These are phyloP conservation scores for Sebastes alutus DNA, from an alignment of 2,797 vertebrate genomes.

Conservation along the genomic window DNA sequence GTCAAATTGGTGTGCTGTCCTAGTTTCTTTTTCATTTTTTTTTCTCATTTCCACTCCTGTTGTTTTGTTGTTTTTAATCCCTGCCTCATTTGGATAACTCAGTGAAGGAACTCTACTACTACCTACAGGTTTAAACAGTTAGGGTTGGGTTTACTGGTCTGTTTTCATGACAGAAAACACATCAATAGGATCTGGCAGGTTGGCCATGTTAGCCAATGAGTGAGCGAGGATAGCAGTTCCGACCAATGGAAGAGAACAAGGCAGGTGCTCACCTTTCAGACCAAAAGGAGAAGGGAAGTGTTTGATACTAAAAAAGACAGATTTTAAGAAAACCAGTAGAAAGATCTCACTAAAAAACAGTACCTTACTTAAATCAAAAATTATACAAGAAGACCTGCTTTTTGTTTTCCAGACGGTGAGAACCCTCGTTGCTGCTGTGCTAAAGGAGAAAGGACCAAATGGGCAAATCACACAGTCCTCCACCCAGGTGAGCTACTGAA, in stretches of 20 bases:
- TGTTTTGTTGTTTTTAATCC: background rate
- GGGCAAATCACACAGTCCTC: constrained; percentile 84
- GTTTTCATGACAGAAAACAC: background rate
- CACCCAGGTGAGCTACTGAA: constrained; percentile 79
- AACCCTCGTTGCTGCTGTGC: constrained; percentile 87
- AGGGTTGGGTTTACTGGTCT: no score
- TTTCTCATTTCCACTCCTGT: background rate
- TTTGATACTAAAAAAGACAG: background rate
- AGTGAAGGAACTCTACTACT: rapidly evolving
- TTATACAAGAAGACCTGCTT: background rate
- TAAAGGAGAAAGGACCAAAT: constrained; percentile 88
- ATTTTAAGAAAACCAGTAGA: background rate
- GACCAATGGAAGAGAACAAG: background rate
- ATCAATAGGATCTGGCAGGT: background rate
- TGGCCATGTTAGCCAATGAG: background rate
- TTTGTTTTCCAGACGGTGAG: constrained; percentile 83
- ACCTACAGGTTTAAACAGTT: no score
- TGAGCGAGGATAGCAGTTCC: background rate
- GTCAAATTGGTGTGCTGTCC: no score
- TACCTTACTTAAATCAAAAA: background rate
- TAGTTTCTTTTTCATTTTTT: no score
- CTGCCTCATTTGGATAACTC: background rate
- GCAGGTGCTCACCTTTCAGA: background rate
- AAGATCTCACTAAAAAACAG: background rate
- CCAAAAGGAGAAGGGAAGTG: background rate